These are phyloP conservation scores for Allobates femoralis DNA, from an alignment of 2,797 vertebrate species.

Conservation along the genomic window DNA sequence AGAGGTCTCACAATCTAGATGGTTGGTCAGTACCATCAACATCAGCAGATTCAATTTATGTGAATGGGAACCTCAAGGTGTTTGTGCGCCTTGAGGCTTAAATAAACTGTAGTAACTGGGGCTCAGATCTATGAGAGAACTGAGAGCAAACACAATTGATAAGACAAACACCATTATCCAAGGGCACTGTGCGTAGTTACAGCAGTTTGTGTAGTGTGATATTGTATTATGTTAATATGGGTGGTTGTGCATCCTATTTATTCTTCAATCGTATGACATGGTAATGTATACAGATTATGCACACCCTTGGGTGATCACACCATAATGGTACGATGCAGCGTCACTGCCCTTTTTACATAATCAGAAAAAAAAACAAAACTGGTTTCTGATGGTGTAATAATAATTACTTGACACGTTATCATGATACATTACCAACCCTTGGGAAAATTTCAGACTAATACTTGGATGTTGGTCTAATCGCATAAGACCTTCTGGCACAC, in stretches of 20 bases:
- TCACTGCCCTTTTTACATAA: constrained; percentile 49
- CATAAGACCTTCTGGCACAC: neutral
- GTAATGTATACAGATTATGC: neutral
- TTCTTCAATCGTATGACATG: neutral
- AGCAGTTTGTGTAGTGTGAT: neutral
- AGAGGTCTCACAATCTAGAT: no score
- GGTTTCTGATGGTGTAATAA: constrained; percentile 26
- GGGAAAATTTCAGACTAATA: neutral
- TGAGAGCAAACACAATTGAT: constrained; percentile 17
- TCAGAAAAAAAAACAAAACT: constrained; percentile 36
- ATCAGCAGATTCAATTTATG: no score
- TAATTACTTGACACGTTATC: constrained; percentile 4
- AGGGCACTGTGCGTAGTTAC: neutral
- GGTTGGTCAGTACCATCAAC: no score
- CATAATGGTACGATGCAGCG: constrained; percentile 52
- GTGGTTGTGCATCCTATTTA: neutral
- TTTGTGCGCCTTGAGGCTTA: neutral
- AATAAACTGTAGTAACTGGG: neutral
- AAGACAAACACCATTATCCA: constrained; percentile 35
- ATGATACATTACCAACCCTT: neutral
- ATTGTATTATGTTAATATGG: neutral
- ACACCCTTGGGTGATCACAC: constrained; percentile 49
- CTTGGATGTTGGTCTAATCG: neutral
- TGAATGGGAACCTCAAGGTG: no score
- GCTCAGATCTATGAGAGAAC: neutral